These are phyloP conservation scores for Manis crassicaudata DNA, from an alignment of 2,797 vertebrate species.

Conservation along the genomic window DNA sequence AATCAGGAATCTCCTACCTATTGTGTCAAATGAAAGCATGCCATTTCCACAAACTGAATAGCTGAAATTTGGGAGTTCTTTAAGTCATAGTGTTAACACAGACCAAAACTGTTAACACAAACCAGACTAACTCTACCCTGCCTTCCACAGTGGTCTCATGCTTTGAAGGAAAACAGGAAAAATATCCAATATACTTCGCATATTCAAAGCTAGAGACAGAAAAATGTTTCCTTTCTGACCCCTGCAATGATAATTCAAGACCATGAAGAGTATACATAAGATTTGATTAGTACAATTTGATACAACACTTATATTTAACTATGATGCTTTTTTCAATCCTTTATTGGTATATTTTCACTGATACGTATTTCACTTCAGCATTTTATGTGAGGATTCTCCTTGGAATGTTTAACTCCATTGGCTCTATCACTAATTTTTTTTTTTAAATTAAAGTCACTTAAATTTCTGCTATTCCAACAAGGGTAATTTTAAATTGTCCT, in stretches of 20 bases:
- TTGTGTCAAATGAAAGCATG: conserved; percentile 52
- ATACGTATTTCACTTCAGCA: not conserved
- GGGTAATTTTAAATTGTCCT: conserved; percentile 34
- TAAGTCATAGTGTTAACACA: conserved; percentile 18
- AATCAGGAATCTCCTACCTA: conserved; percentile 61
- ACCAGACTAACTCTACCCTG: conserved; percentile 2
- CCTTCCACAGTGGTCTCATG: conserved; percentile 20
- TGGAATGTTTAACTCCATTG: not conserved
- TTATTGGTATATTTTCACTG: conserved; percentile 27
- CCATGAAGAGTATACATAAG: not conserved
- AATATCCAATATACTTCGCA: conserved; percentile 7
- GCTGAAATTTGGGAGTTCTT: conserved; percentile 35
- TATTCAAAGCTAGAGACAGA: not conserved
- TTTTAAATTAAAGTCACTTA: conserved; percentile 29
- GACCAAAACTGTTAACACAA: not conserved
- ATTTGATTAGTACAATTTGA: not conserved
- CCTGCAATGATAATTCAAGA: conserved; percentile 22
- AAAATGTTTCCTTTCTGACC: conserved; percentile 52
- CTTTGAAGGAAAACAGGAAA: not conserved
- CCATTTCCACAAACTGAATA: conserved; percentile 30
- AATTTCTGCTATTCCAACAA: conserved; percentile 39
- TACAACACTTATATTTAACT: conserved; percentile 20
- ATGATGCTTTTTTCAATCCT: not conserved
- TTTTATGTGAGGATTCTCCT: conserved; percentile 29
- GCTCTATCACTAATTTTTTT: not conserved